These are phyloP conservation scores for Aphelenchoides avenae DNA, from an alignment of 1,140 invertebrate species.

Conservation along the genomic window DNA sequence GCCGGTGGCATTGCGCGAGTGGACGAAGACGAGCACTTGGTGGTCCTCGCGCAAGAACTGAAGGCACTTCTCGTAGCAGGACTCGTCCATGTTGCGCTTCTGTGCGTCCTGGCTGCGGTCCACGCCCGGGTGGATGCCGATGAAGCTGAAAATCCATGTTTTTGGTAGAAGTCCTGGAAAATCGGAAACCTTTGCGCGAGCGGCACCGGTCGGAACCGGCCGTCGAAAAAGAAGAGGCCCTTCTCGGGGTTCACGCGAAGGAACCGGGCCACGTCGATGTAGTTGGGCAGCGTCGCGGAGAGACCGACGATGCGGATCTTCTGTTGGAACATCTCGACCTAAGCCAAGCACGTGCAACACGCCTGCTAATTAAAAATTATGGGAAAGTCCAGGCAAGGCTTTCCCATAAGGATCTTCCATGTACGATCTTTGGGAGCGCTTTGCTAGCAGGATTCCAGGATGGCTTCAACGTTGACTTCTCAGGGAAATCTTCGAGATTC, in stretches of 20 bases:
- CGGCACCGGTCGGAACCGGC: constrained; percentile 89
- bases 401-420: too few species aligned
- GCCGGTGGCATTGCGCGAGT: constrained; percentile 89
- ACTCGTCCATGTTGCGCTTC: constrained; percentile 78
- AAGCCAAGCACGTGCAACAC: too few species aligned
- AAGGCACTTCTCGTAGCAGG: constrained; percentile 60
- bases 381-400: too few species aligned
- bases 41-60: constrained; percentile 36
- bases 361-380: too few species aligned
- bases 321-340: constrained; percentile 87
- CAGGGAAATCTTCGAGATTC: too few species aligned
- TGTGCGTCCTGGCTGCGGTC: constrained; percentile 70
- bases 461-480: too few species aligned
- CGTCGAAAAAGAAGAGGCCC: constrained; percentile 95
- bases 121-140: constrained; percentile 75
- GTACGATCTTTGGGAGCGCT: too few species aligned
- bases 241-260: constrained; percentile 84
- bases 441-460: too few species aligned
- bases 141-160: constrained; percentile 72
- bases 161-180: background rate
- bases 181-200: constrained; percentile 68
- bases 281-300: constrained; percentile 95
- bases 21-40: constrained; percentile 96
- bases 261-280: constrained; percentile 90
- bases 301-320: constrained; percentile 91